phyloP scores from a whole-genome alignment of 2,797 vertebrate species.

The Natrix natrix region DNA sequence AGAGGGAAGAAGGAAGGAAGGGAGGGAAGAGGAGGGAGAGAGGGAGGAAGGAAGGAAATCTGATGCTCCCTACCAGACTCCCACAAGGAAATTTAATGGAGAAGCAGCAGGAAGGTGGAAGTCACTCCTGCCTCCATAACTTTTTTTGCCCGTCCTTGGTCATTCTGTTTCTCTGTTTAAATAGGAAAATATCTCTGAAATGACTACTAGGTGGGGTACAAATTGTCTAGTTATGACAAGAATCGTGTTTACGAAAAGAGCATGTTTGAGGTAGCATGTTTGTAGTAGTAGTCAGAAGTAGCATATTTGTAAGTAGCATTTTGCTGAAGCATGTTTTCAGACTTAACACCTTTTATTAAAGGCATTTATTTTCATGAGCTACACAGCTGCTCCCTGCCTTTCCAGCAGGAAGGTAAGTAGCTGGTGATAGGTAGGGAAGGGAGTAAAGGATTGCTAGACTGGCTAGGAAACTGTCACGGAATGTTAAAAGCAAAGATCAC shows the following conservation, averaged over 20 bases:
- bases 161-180: neutral
- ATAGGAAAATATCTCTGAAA: neutral
- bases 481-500: neutral
- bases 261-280: no score
- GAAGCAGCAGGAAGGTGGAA: neutral
- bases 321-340: neutral
- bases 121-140: neutral
- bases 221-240: neutral
- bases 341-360: neutral
- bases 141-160: neutral
- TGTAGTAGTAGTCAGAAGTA: neutral
- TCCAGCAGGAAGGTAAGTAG: neutral
- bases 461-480: neutral
- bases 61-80: neutral
- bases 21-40: neutral
- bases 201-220: neutral
- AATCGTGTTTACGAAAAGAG: neutral
- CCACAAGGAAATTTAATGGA: neutral
- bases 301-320: neutral
- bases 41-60: neutral
- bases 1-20: no score
- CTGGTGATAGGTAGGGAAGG: neutral
- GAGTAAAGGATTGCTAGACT: neutral
- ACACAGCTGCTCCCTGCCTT: neutral
- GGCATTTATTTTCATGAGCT: neutral